Conservation (phyloP, 2,888 invertebrate genomes). For the Ectropis crepuscularia region DNA sequence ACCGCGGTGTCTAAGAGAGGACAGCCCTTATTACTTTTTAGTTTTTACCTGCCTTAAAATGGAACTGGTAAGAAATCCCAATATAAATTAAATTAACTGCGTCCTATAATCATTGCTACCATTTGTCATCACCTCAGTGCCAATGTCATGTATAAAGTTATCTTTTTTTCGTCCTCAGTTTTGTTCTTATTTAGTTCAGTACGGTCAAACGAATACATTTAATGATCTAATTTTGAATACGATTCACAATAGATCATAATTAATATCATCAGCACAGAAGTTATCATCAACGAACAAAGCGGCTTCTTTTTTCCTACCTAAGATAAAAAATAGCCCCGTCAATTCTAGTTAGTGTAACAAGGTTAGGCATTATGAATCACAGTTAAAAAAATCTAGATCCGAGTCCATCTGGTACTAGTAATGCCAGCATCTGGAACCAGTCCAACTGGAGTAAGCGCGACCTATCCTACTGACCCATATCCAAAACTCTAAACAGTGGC, state of each 20-base stretch:
- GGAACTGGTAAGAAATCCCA: conserved; percentile 1
- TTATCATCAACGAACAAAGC: conserved; percentile 3
- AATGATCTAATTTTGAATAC: neutral
- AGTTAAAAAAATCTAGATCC: conserved; percentile 6
- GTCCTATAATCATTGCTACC: neutral
- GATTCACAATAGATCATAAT: conserved; percentile 3
- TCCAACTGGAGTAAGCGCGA: conserved; percentile 9
- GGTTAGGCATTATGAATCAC: conserved; percentile 17
- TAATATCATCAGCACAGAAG: conserved; percentile 3
- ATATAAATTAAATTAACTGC: neutral
- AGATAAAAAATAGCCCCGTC: conserved; percentile 11
- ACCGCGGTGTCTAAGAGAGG: conserved; percentile 27
- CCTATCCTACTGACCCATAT: conserved; percentile 20
- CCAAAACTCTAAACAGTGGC: conserved; percentile 18
- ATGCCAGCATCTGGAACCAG: neutral
- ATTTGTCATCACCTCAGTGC: too few species aligned
- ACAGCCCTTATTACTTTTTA: conserved; percentile 28
- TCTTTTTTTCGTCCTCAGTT: too few species aligned
- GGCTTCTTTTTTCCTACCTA: conserved; percentile 3
- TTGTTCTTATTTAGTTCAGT: too few species aligned
- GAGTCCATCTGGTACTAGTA: conserved; percentile 6
- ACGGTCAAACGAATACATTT: too few species aligned
- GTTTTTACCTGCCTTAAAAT: conserved; percentile 27
- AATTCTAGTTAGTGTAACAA: conserved; percentile 15
- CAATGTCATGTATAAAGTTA: too few species aligned